Evolutionary conservation across 2,888 invertebrate genomes (phyloP).

Genomic region (Pachymerium ferrugineum): DNA sequence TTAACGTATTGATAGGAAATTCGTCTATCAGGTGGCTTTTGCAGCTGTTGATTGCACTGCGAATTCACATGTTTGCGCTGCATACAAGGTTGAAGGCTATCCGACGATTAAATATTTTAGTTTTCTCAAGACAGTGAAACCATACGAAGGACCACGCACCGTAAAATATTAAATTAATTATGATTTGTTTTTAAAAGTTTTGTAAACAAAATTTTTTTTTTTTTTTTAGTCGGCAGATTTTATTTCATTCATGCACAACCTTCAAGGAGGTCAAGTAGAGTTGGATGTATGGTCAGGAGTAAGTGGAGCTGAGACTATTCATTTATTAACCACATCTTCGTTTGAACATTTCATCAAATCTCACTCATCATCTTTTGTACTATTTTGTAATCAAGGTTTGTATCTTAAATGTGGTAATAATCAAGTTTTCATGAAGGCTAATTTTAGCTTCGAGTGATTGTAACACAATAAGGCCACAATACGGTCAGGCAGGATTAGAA

Average conservation of each 20-base stretch:
- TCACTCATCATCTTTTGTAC: constrained; percentile 44
- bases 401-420: constrained; percentile 30
- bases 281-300: constrained; percentile 50
- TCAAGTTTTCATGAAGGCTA: neutral
- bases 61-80: constrained; percentile 59
- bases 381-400: constrained; percentile 51
- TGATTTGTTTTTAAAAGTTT: neutral
- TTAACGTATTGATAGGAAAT: neutral
- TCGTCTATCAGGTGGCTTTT: constrained; percentile 56
- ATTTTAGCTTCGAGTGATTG: constrained; percentile 55
- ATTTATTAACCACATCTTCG: constrained; percentile 43
- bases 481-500: constrained; percentile 50
- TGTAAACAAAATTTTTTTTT: neutral
- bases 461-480: constrained; percentile 62
- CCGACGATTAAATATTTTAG: constrained; percentile 83
- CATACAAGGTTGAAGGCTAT: constrained; percentile 70
- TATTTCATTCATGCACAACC: constrained; percentile 58
- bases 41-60: constrained; percentile 78
- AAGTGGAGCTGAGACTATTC: constrained; percentile 51
- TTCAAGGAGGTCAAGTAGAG: constrained; percentile 43
- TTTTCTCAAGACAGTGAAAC: constrained; percentile 61
- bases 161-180: constrained; percentile 52
- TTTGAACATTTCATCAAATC: constrained; percentile 37
- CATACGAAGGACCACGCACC: constrained; percentile 69
- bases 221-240: constrained; percentile 60